phyloP scores from a whole-genome alignment of 2,888 invertebrate genomes.

The Pristionchus mayeri region DNA sequence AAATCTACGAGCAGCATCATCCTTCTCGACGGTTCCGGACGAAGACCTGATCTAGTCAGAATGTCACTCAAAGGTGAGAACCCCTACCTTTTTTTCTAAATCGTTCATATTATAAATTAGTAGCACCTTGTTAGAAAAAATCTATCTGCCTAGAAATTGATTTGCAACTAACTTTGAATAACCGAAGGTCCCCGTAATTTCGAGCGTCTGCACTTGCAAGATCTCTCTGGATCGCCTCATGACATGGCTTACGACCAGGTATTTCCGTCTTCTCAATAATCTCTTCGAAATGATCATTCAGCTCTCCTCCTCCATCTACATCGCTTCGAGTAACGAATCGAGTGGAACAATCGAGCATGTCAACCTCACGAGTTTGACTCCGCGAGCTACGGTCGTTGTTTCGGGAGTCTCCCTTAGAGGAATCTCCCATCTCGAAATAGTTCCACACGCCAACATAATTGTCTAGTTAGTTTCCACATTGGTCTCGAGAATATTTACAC shows the following conservation, averaged over 20 bases:
- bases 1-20: background rate
- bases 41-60: background rate
- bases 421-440: conserved; percentile 9
- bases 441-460: background rate
- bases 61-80: conserved; percentile 4
- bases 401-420: conserved; percentile 41
- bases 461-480: conserved; percentile 15
- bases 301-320: conserved; percentile 9
- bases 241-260: conserved; percentile 19
- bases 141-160: too few species aligned
- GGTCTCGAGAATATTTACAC: background rate
- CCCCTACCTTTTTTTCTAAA: too few species aligned
- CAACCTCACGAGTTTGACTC: background rate
- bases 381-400: background rate
- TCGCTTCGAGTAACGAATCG: conserved; percentile 8
- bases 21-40: background rate
- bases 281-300: background rate
- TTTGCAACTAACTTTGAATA: too few species aligned
- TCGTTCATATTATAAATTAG: too few species aligned
- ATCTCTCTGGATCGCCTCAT: background rate
- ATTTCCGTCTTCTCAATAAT: background rate
- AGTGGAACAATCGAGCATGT: conserved; percentile 16
- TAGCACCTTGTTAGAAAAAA: too few species aligned
- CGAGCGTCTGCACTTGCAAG: conserved; percentile 31
- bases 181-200: conserved; percentile 38